These are phyloP conservation scores for Sardinella longiceps DNA, from an alignment of 2,797 vertebrate species.

Conservation along the genomic window DNA sequence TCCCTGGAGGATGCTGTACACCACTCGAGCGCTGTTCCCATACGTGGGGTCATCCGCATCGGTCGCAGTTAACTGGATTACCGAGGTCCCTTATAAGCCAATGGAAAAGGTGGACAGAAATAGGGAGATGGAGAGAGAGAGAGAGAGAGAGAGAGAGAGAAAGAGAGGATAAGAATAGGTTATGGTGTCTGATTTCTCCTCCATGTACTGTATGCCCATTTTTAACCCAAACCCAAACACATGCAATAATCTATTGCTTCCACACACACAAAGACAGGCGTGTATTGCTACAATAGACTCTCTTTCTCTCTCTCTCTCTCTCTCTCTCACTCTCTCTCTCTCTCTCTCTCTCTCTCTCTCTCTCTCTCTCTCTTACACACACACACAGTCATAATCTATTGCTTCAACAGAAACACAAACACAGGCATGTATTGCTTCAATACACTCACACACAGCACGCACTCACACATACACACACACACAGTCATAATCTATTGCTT, in stretches of 20 bases:
- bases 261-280: too few species aligned
- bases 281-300: too few species aligned
- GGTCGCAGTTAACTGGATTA: constrained; percentile 94
- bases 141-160: neutral
- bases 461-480: too few species aligned
- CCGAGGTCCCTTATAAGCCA: constrained; percentile 82
- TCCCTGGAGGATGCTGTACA: constrained; percentile 94
- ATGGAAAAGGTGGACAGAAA: neutral
- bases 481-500: neutral
- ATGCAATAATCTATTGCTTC: too few species aligned
- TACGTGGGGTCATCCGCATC: constrained; percentile 97
- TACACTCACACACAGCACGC: neutral
- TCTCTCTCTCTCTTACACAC: too few species aligned
- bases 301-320: too few species aligned
- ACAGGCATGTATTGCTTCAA: neutral
- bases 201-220: neutral
- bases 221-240: neutral
- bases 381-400: too few species aligned
- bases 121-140: constrained; percentile 41
- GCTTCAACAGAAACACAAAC: neutral
- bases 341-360: too few species aligned
- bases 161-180: neutral
- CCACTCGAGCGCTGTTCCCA: constrained; percentile 93
- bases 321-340: too few species aligned
- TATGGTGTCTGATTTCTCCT: neutral